Conservation (phyloP, 1,140 invertebrate species). For the Pachypsylla venusta region DNA sequence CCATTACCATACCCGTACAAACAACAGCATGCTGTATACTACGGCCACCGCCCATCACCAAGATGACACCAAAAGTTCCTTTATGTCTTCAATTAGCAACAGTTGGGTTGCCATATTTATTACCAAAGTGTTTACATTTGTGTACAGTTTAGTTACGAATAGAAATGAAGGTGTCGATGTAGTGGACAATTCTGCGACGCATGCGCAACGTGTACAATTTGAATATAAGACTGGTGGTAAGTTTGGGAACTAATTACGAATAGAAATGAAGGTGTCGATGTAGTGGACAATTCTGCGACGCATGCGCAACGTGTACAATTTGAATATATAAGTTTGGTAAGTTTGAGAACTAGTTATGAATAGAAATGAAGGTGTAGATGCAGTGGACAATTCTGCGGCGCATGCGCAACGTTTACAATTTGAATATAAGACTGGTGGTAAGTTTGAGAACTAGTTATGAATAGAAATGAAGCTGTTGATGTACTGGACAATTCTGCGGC, state of each 20-base stretch:
- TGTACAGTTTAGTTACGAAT: background rate
- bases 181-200: background rate
- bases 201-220: background rate
- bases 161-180: background rate
- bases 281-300: background rate
- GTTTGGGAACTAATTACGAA: background rate
- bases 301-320: background rate
- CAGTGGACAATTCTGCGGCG: background rate
- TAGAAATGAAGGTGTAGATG: background rate
- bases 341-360: background rate
- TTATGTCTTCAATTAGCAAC: too few species aligned
- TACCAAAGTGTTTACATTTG: background rate
- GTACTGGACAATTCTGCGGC: background rate
- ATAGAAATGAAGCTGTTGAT: background rate
- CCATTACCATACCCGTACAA: too few species aligned
- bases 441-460: background rate
- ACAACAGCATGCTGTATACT: too few species aligned
- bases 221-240: constrained; percentile 3
- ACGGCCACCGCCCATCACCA: too few species aligned
- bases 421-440: constrained; percentile 3
- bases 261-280: background rate
- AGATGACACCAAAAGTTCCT: too few species aligned
- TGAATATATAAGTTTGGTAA: constrained; percentile 1
- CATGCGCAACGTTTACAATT: background rate
- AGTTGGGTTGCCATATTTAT: too few species aligned